Evolutionary conservation across 2,888 invertebrate genomes (phyloP), one percentile per base, ranked within the genome.

Genomic region (Panzeria rudis): DNA sequence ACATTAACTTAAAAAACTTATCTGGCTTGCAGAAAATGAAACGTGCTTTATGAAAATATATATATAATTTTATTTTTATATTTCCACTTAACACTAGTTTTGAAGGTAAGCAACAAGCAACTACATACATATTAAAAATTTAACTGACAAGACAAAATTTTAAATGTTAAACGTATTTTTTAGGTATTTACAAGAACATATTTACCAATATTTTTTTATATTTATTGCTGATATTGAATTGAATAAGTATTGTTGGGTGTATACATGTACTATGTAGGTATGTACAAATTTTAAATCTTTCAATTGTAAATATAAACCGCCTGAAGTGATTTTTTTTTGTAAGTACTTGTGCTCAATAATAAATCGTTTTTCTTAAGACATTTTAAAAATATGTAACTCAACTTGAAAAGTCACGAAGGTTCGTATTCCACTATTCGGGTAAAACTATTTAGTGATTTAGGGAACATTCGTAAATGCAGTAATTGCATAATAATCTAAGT

Each of bases 51-150:
- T 17, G 11, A 32, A 61, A 59, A 78, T 59, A 50, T 59, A 76
- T 29, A 50, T 50, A n/a, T 2, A 52, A 23, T 17, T 32, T 66
- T 52, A 52, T 56, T 59, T 62, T 4, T 29, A 56, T 52, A 17
- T 59, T 56, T 47, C 44, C 3, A 35, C 29, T 29, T 50, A 52
- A 35, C 35, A 61, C 13, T n/a, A 20, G 32, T 77, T 77, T 77
- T 56, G 84, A 84, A 84, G 84, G 84, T 84, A 80, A 84, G 80
- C 80, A 23, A 81, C 44, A 73, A 78, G 44, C 61, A 62, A n/a
- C n/a, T 41, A 38, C 13, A 13, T 38, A 38, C 11, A 38, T 38
- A 32, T n/a, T 68, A 17, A 66, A 54, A 59, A 35, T 23, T n/a
- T 68, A 8, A 32, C 13, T 56, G 32, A 17, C 15, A 44, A 23